Percentiles rank a stretch among this genome's conserved stretches.
Evolutionary conservation across 2,888 invertebrate species (phyloP).

Genomic region (Priapulus caudatus): DNA sequence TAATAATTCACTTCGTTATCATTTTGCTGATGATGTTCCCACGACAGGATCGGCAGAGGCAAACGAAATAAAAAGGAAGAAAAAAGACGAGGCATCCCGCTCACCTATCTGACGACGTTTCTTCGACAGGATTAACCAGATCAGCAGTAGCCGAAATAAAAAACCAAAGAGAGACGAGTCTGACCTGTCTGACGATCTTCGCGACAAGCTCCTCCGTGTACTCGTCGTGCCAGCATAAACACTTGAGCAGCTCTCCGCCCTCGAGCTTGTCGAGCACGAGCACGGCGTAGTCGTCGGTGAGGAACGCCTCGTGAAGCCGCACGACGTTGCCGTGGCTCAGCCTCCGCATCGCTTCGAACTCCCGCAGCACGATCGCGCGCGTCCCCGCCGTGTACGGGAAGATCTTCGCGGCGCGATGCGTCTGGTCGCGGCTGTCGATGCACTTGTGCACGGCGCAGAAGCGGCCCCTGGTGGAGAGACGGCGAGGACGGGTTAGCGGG

Average conservation of each 20-base stretch:
- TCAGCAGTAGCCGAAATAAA: too few species aligned
- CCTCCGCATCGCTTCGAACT: slow-evolving; percentile 68
- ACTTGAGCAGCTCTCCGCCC: slow-evolving; percentile 80
- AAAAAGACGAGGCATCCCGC: too few species aligned
- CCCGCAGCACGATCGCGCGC: slow-evolving; percentile 48
- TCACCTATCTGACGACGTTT: too few species aligned
- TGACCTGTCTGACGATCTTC: slow-evolving; percentile 65
- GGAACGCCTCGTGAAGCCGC: slow-evolving; percentile 43
- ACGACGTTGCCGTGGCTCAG: slow-evolving; percentile 76
- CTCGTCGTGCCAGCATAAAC: slow-evolving; percentile 71
- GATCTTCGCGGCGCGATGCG: slow-evolving; percentile 73
- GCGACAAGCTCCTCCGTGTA: slow-evolving; percentile 87
- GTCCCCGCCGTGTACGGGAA: slow-evolving; percentile 41
- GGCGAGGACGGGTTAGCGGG: too few species aligned
- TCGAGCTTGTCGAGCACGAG: slow-evolving; percentile 47
- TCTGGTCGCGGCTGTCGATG: slow-evolving; percentile 59
- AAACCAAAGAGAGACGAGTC: too few species aligned
- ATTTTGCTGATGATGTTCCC: too few species aligned
- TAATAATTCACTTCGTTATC: too few species aligned
- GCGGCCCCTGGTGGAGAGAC: slow-evolving; percentile 51
- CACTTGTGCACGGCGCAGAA: slow-evolving; percentile 70
- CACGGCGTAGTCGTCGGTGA: slow-evolving; percentile 32
- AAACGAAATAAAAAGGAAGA: too few species aligned
- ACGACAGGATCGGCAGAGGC: too few species aligned
- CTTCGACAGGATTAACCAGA: too few species aligned